Percentiles rank a stretch among this genome's conserved stretches.
These are phyloP conservation scores for Euleptes europaea DNA, from an alignment of 2,113 vertebrate species.

Conservation along the genomic window DNA sequence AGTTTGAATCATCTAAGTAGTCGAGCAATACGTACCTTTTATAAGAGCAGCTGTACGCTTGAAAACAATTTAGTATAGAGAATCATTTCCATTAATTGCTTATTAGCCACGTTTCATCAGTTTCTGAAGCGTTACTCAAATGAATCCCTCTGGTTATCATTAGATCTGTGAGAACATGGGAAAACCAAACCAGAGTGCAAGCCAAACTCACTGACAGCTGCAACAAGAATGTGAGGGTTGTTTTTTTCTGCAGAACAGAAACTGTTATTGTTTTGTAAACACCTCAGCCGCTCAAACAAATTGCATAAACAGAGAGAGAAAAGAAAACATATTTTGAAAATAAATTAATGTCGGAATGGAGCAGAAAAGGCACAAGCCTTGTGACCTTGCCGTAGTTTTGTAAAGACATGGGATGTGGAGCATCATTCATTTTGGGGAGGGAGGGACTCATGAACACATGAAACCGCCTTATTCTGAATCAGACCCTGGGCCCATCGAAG, in stretches of 20 bases:
- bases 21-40: background rate
- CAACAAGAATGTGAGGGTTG: conserved; percentile 47
- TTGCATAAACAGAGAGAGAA: conserved; percentile 17
- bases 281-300: conserved; percentile 31
- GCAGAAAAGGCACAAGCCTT: background rate
- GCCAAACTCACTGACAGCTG: conserved; percentile 52
- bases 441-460: no score
- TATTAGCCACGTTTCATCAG: conserved; percentile 45
- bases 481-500: no score
- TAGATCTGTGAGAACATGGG: conserved; percentile 53
- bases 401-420: background rate
- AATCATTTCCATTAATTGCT: conserved; percentile 48
- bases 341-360: background rate
- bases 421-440: background rate
- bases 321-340: background rate
- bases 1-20: background rate
- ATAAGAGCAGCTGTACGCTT: conserved; percentile 10
- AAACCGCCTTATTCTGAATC: no score
- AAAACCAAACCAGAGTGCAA: conserved; percentile 56
- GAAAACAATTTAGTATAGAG: background rate
- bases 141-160: conserved; percentile 61
- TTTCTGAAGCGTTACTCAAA: conserved; percentile 55
- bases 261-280: conserved; percentile 48
- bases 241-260: conserved; percentile 39
- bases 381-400: background rate